Evolutionary conservation across 1,140 invertebrate species (phyloP), one percentile per base, ranked within the genome.

Genomic region (Bombus waltoni): DNA sequence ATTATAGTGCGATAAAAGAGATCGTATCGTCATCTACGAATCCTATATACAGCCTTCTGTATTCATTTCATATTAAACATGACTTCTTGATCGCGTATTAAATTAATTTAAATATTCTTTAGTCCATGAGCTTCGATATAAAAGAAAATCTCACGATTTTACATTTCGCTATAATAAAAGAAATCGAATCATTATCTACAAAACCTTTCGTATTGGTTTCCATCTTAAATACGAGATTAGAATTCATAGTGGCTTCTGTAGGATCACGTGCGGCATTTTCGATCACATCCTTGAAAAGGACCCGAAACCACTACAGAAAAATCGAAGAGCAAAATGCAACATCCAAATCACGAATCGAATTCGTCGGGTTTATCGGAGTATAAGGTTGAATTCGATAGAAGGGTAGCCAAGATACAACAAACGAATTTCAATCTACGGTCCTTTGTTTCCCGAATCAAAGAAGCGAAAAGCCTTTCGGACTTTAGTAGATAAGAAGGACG

Each of bases 371-470:
- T 91, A 92, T 91, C 91, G 85, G 91, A 89, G 88, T 90, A 91
- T 91, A 91, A 91, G 86, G 89, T 90, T 18, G 81, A 84, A 87
- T 75, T 90, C 87, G 87, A 91, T 92, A 87, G 81, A 73, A 62
- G 22, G 86, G 70, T 84, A 79, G 75, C 62, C 74, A 66, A 65
- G 89, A 35, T 88, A 85, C 81, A 88, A 89, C 83, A 85, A 91
- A 85, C 87, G 92, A 93, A 92, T 93, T 93, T 93, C 90, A 92
- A 93, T 93, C 89, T 89, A 79, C 88, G 65, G 72, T 72, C 81
- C 83, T 92, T 91, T 90, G 87, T 90, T 92, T 93, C 89, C 57
- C 68, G 87, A 84, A 88, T 90, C 85, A 92, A 92, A 91, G 87
- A 81, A 90, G 87, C 70, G 57, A 81, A 75, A 78, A 87, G 76